These are phyloP conservation scores for Pleuronectes platessa DNA, from an alignment of 2,113 vertebrate species.

Conservation along the genomic window DNA sequence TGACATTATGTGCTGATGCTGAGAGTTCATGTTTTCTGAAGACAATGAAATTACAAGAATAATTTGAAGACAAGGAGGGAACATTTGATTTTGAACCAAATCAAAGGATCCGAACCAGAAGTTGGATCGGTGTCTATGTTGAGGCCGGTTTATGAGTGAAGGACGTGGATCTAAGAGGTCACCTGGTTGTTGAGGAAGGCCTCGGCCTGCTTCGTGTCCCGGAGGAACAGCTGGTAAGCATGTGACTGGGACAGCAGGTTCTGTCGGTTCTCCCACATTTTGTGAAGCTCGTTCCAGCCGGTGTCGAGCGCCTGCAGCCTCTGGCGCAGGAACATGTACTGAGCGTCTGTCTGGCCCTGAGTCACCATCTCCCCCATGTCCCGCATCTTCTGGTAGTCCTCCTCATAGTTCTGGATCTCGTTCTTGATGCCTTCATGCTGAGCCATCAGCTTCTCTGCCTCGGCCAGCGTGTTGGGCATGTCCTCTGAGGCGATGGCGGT, in stretches of 20 bases:
- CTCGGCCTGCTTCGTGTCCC: constrained; percentile 97
- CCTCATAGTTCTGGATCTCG: constrained; percentile 95
- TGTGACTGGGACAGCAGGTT: constrained; percentile 95
- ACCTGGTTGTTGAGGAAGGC: constrained; percentile 99
- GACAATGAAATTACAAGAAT: no score
- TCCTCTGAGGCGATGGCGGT: constrained; percentile 96
- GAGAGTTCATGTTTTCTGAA: no score
- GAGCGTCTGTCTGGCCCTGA: constrained; percentile 92
- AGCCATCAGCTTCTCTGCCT: constrained; percentile 94
- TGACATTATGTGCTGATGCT: no score
- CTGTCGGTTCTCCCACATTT: constrained; percentile 99
- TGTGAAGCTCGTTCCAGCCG: constrained; percentile 97
- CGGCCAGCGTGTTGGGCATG: constrained; percentile 93
- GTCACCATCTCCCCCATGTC: constrained; percentile 99
- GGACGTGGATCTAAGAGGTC: background rate
- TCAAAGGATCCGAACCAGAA: no score
- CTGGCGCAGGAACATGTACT: constrained; percentile 97
- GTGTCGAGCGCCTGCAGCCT: constrained; percentile 94
- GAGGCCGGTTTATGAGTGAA: background rate
- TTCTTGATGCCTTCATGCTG: constrained; percentile 96
- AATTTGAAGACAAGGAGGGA: no score
- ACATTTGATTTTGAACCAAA: no score
- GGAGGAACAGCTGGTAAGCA: constrained; percentile 94
- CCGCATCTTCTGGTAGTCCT: constrained; percentile 98
- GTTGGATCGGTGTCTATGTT: background rate